A percentile compares a stretch with the other conserved stretches of the same genome.
Conservation (phyloP, 1,140 invertebrate genomes). For the Calliphora vicina region DNA sequence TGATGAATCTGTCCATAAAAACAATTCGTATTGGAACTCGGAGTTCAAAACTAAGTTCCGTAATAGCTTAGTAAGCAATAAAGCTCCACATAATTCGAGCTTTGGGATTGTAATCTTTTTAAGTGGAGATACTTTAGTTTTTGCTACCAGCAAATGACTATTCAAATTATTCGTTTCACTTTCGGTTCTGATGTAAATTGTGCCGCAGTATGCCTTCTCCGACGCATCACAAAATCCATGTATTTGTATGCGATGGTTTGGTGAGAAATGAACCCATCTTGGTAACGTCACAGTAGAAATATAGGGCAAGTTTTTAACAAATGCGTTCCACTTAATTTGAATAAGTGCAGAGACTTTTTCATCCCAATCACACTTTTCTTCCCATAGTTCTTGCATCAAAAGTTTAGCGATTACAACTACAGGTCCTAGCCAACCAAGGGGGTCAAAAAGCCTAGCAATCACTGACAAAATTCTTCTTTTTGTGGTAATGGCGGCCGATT, state of each 20-base stretch:
- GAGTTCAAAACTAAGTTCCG: neutral
- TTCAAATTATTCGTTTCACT: neutral
- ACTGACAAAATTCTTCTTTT: neutral
- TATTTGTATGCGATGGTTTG: neutral
- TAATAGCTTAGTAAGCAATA: neutral
- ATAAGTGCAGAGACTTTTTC: neutral
- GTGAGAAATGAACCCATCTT: neutral
- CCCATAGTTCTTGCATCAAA: neutral
- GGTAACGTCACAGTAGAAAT: neutral
- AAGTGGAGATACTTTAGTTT: neutral
- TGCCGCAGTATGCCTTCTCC: neutral
- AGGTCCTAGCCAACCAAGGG: neutral
- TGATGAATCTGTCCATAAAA: conserved; percentile 41
- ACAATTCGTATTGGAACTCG: neutral
- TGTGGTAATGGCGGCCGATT: neutral
- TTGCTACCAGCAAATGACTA: neutral
- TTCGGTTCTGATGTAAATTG: neutral
- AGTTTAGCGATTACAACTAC: conserved; percentile 4
- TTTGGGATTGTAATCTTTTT: neutral
- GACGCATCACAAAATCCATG: neutral
- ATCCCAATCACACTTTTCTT: neutral
- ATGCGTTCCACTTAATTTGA: neutral
- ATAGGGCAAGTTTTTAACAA: neutral
- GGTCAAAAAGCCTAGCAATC: conserved; percentile 1
- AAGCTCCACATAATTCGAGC: neutral